Evolutionary conservation across 1,140 invertebrate species (phyloP).

Genomic region (Popillia japonica): DNA sequence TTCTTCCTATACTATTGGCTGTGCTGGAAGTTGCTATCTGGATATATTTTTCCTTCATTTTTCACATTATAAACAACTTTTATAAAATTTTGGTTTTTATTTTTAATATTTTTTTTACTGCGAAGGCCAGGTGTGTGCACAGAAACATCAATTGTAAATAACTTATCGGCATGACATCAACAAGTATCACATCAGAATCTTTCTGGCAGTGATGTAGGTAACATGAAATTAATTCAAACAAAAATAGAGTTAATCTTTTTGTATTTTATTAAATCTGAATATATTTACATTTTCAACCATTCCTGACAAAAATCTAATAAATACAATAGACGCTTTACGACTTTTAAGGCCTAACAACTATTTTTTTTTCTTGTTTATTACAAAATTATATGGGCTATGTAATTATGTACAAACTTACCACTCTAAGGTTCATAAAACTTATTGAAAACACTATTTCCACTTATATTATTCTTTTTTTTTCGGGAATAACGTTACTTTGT

Average conservation of each 20-base stretch:
- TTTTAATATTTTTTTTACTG: too few species aligned
- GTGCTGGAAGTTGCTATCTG: too few species aligned
- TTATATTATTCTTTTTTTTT: slow-evolving; percentile 11
- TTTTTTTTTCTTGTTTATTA: slow-evolving; percentile 30
- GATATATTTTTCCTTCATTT: too few species aligned
- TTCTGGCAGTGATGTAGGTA: not conserved
- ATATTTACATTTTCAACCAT: slow-evolving; percentile 32
- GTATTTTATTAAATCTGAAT: slow-evolving; percentile 31
- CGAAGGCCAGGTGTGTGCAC: too few species aligned
- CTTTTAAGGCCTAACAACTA: slow-evolving; percentile 26
- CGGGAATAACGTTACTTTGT: slow-evolving; percentile 15
- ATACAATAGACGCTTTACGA: slow-evolving; percentile 33
- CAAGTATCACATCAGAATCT: too few species aligned
- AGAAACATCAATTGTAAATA: too few species aligned
- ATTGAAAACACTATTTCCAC: slow-evolving; percentile 16
- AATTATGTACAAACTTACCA: slow-evolving; percentile 26
- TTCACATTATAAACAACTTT: too few species aligned
- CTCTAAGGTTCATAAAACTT: slow-evolving; percentile 26
- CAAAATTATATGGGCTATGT: slow-evolving; percentile 32
- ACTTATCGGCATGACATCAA: too few species aligned
- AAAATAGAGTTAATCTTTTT: slow-evolving; percentile 25
- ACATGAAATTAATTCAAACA: not conserved
- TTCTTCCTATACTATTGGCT: too few species aligned
- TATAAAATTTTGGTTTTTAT: too few species aligned
- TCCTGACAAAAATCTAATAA: slow-evolving; percentile 34